Conservation (phyloP, 2,797 vertebrate species). For the Limosa lapponica region DNA sequence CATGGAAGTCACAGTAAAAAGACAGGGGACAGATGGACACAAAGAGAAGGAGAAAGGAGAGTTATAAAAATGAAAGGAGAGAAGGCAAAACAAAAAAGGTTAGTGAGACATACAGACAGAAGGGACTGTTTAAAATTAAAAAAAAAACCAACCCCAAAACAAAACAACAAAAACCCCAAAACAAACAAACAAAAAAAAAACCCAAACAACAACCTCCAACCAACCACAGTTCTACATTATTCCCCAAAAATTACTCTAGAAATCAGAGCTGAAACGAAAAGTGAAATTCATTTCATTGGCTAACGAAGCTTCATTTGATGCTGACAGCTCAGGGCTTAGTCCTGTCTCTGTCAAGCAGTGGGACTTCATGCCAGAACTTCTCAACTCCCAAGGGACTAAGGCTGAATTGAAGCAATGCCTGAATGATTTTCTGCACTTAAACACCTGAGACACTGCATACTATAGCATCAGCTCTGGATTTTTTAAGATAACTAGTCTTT, state of each 20-base stretch:
- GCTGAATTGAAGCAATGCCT: not conserved
- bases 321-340: not conserved
- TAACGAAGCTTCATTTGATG: not conserved
- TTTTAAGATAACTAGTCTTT: not conserved
- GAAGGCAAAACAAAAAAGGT: not conserved
- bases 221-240: not conserved
- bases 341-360: not conserved
- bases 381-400: not conserved
- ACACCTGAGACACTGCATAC: not conserved
- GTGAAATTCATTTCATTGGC: not conserved
- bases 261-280: not conserved
- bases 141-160: too few species aligned
- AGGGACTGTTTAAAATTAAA: fast-evolving
- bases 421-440: not conserved
- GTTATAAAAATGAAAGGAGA: not conserved
- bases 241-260: not conserved
- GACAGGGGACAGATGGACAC: fast-evolving
- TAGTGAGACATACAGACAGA: not conserved
- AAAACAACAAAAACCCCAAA: not conserved
- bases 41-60: not conserved
- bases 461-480: not conserved
- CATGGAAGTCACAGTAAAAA: not conserved
- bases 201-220: not conserved
- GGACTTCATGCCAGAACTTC: not conserved
- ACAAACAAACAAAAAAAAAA: too few species aligned